Percentiles rank a stretch among this genome's conserved stretches.
Conservation (phyloP, 2,797 vertebrate species). For the Garrulus glandarius region DNA sequence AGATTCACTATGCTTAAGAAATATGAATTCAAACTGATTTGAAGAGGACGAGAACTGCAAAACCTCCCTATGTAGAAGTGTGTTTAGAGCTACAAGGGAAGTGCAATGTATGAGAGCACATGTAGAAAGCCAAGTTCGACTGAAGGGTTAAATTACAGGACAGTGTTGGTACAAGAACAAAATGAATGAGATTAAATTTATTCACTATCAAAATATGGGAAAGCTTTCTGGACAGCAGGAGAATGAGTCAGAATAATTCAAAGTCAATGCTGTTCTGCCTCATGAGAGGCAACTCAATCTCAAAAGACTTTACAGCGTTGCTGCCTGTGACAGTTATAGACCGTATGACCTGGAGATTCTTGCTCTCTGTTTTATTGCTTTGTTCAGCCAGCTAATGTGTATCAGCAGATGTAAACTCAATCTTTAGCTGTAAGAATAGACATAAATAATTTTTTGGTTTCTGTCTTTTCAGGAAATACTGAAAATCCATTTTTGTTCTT, state of each 20-base stretch:
- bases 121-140: neutral
- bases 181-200: neutral
- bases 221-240: neutral
- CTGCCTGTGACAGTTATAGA: neutral
- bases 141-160: neutral
- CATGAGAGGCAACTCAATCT: neutral
- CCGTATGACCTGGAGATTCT: neutral
- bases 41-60: neutral
- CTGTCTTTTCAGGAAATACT: neutral
- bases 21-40: neutral
- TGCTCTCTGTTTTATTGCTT: neutral
- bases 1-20: neutral
- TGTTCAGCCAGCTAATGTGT: neutral
- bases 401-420: neutral
- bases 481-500: neutral
- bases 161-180: neutral
- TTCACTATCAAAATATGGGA: neutral
- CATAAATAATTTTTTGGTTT: neutral
- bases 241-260: neutral
- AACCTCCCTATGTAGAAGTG: neutral
- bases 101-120: rapidly evolving
- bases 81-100: neutral
- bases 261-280: neutral
- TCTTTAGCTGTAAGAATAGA: neutral
- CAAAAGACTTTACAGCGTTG: neutral